Conservation (phyloP, 2,888 invertebrate species). For the Colostygia pectinataria region DNA sequence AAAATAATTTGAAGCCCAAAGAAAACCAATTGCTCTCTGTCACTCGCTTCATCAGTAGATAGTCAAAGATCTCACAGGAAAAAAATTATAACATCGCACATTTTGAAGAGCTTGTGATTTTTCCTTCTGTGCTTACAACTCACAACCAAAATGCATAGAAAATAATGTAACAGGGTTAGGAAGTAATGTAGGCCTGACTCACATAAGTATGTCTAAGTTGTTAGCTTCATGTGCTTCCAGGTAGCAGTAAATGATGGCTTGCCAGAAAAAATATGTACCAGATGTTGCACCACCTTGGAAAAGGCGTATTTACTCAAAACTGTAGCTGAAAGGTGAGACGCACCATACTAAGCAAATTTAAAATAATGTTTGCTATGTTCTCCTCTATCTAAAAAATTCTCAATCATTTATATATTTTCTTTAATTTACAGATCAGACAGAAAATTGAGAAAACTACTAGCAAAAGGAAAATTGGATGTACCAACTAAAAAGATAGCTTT, state of each 20-base stretch:
- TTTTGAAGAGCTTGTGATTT: no score
- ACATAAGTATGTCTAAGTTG: no score
- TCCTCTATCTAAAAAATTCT: background rate
- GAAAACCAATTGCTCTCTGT: no score
- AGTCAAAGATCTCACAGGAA: no score
- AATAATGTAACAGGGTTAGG: no score
- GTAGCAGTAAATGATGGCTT: constrained; percentile 74
- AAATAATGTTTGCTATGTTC: no score
- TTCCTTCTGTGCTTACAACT: no score
- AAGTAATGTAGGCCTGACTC: no score
- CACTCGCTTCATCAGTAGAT: background rate
- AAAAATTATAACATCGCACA: no score
- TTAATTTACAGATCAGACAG: constrained; percentile 59
- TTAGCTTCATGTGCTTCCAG: constrained; percentile 42
- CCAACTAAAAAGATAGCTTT: constrained; percentile 75
- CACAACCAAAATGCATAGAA: no score
- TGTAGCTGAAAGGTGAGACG: constrained; percentile 68
- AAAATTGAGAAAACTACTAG: constrained; percentile 61
- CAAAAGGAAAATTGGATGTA: constrained; percentile 49
- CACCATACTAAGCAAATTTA: background rate
- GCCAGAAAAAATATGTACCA: constrained; percentile 73
- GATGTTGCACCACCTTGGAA: constrained; percentile 72
- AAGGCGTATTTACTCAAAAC: constrained; percentile 76
- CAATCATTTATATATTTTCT: background rate
- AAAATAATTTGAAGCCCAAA: background rate